Evolutionary conservation across 2,797 vertebrate genomes (phyloP).

Genomic region (Syndactyla subalaris): DNA sequence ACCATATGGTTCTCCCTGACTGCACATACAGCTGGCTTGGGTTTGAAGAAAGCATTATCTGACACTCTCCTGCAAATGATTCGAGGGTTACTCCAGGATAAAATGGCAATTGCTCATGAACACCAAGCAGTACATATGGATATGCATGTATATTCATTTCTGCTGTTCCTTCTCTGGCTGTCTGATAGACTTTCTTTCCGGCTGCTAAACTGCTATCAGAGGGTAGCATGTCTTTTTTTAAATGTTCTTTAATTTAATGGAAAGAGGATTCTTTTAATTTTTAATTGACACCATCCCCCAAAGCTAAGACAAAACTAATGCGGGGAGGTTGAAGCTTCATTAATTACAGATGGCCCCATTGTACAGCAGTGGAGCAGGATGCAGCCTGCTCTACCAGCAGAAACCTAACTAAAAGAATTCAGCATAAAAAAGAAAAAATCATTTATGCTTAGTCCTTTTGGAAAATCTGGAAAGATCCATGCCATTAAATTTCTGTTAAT

Average conservation of each 20-base stretch:
- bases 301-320: neutral
- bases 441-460: neutral
- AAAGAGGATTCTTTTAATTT: neutral
- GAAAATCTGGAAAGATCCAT: slow-evolving; percentile 19
- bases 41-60: slow-evolving; percentile 14
- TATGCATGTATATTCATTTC: neutral
- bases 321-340: neutral
- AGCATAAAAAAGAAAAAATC: neutral
- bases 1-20: slow-evolving; percentile 3
- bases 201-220: neutral
- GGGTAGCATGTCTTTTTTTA: neutral
- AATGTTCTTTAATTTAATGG: neutral
- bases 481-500: slow-evolving; percentile 26
- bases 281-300: neutral
- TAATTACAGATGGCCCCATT: neutral
- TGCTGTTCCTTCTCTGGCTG: neutral
- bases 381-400: neutral
- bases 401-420: neutral
- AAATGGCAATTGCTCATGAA: slow-evolving; percentile 27
- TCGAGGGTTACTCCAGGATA: neutral
- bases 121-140: neutral
- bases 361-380: neutral
- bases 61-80: neutral
- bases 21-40: neutral
- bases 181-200: neutral